These are phyloP conservation scores for Neodon shergylaensis DNA, from an alignment of 2,113 vertebrate species.

Conservation along the genomic window DNA sequence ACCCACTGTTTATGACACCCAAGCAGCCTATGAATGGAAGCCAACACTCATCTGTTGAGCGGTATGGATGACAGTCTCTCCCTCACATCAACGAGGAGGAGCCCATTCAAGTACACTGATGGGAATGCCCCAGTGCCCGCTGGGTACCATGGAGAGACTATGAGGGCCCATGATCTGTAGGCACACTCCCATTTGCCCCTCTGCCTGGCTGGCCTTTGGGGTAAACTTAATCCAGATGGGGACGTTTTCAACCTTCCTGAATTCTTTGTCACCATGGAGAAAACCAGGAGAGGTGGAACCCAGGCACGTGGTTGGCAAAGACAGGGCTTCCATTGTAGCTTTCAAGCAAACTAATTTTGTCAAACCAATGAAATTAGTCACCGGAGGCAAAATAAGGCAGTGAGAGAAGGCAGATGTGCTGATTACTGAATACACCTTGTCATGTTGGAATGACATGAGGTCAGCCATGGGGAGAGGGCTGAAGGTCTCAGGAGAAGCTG, in stretches of 20 bases:
- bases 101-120: neutral
- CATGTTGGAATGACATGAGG: neutral
- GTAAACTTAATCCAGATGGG: too few relatives aligned
- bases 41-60: neutral
- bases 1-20: rapidly evolving
- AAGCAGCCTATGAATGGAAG: neutral
- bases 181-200: neutral
- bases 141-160: neutral
- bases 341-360: neutral
- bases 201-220: neutral
- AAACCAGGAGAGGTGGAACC: neutral
- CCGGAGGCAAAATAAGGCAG: neutral
- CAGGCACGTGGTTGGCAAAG: neutral
- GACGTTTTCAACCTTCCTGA: neutral
- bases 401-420: neutral
- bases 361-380: neutral
- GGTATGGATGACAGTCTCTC: neutral
- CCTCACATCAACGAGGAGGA: neutral
- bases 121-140: neutral
- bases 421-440: rapidly evolving
- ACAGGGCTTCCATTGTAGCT: neutral
- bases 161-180: neutral
- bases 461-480: rapidly evolving
- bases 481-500: neutral
- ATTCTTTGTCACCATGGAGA: neutral